Conservation (phyloP, 2,888 invertebrate genomes). For the Allygus modestus region DNA sequence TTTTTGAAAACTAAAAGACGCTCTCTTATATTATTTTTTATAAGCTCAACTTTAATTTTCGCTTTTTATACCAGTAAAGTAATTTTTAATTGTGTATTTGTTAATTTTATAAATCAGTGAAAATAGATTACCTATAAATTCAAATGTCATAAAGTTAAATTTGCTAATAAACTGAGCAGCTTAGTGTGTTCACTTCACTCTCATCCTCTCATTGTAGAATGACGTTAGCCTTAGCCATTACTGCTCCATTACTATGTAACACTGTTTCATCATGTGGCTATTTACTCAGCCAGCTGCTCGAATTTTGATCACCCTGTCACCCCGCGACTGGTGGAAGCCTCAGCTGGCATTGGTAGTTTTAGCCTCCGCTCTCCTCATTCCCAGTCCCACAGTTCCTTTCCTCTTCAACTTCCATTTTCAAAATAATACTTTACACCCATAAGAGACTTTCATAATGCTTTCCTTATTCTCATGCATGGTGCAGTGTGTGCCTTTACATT, state of each 20-base stretch:
- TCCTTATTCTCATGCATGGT: conserved; percentile 10
- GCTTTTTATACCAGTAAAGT: too few species aligned
- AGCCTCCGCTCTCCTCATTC: not conserved
- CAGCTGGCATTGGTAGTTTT: not conserved
- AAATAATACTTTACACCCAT: not conserved
- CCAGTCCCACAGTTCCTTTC: not conserved
- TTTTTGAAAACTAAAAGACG: too few species aligned
- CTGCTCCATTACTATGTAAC: not conserved
- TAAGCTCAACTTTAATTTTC: too few species aligned
- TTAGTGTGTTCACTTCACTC: too few species aligned
- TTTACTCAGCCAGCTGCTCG: not conserved
- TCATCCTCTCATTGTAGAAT: not conserved
- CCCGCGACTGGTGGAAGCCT: conserved; percentile 10
- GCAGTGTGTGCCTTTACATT: not conserved
- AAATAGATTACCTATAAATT: too few species aligned
- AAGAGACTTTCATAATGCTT: conserved; percentile 3
- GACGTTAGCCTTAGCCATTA: not conserved
- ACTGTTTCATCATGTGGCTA: not conserved
- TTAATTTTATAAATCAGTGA: too few species aligned
- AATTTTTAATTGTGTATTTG: too few species aligned
- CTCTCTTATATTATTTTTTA: too few species aligned
- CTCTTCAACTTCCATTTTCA: not conserved
- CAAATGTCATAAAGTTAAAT: too few species aligned
- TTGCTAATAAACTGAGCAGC: too few species aligned
- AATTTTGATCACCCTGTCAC: too few species aligned